Base-by-base conservation (phyloP, 2,797 vertebrate genomes). In the Hyperoplus lanceolatus region DNA sequence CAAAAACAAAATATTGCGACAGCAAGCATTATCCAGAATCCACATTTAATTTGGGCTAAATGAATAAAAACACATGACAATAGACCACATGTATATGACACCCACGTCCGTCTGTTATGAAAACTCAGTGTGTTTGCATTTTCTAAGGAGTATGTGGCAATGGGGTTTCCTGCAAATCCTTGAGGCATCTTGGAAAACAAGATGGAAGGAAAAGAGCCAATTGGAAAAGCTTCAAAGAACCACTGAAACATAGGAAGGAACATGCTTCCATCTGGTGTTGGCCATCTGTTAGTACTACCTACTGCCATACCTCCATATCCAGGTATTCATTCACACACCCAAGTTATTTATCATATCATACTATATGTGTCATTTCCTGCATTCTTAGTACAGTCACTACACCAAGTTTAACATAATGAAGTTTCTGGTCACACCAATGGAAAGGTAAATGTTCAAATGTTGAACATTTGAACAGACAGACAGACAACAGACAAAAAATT, bases 151-250 rank as follows among this genome's bases (percentile, higher is more conserved):
- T 82, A 83, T 38, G 56, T 50, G 42, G 9, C 46, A 1, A 70
- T 16, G 15, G 63, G 45, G 66, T 21, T 75, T 14, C 18, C 65
- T 56, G 48, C 51, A 8, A 59, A 71, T 60, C 57, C 61, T 69
- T 4, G 14, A 75, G 60, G 70, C 13, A 7, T 72, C 60, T 86
- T 73, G 54, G 61, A 73, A 70, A 81, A 80, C 54, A 55, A 79
- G n/a, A 48, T 8, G 3, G 67, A 77, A 16, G 70, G 70, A 41
- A 49, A 66, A 18, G 57, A 77, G 77, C 87, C 84, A 91, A 70
- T 72, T 89, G 86, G 87, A 89, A 56, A 46, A 45, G 46, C 68
- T 74, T 89, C 88, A 90, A 62, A 75, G 57, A 69, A n/a, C 58
- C 72, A 48, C 61, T 0, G 81, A 87, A 82, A 79, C 59, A 6